Conservation (phyloP, 2,113 vertebrate genomes). For the Brachyhypopomus occidentalis region DNA sequence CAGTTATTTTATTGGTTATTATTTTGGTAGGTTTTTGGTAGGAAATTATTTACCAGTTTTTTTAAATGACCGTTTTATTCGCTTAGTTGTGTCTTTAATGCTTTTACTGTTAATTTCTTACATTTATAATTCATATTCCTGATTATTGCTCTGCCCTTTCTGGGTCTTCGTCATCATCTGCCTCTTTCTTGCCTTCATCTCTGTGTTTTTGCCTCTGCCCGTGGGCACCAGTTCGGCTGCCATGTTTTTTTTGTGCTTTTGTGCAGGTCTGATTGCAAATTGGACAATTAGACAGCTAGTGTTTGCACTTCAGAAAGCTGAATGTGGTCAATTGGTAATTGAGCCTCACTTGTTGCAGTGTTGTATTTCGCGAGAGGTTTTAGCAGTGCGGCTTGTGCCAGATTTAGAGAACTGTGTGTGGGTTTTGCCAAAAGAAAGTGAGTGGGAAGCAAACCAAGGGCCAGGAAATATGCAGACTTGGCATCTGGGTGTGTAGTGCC, state of each 20-base stretch:
- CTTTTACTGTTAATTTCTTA: too few relatives aligned
- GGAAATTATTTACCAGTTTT: neutral
- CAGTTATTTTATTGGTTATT: too few relatives aligned
- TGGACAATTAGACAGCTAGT: conserved; percentile 19
- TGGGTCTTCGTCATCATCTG: neutral
- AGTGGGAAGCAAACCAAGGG: neutral
- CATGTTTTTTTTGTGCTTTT: conserved; percentile 1
- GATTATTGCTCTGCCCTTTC: too few relatives aligned
- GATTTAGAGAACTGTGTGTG: conserved; percentile 6
- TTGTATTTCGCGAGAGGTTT: conserved; percentile 7
- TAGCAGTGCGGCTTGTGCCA: neutral
- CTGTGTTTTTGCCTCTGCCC: neutral
- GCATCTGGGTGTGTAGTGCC: neutral
- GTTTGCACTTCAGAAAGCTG: conserved; percentile 7
- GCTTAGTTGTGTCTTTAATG: too few relatives aligned
- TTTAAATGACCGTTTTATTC: too few relatives aligned
- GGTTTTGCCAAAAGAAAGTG: neutral
- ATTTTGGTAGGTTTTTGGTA: neutral
- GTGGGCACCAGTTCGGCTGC: neutral
- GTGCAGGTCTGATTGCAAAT: conserved; percentile 17
- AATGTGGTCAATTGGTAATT: conserved; percentile 13
- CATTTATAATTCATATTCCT: too few relatives aligned
- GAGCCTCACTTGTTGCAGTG: conserved; percentile 1
- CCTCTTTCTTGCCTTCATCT: neutral
- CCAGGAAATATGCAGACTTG: neutral